Conservation (phyloP, 1,140 invertebrate species). For the Brachionus koreanus region DNA sequence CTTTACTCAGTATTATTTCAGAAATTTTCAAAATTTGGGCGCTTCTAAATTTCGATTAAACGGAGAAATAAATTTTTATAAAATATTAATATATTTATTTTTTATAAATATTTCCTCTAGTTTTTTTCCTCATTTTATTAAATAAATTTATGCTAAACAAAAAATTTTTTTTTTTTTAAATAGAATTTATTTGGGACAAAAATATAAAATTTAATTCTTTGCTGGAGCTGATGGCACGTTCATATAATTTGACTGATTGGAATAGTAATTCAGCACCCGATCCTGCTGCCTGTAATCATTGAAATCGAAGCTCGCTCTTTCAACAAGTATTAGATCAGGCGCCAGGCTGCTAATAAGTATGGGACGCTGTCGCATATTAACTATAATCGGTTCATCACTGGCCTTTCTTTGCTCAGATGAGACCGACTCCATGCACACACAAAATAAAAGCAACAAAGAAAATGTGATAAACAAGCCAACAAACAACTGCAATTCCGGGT, state of each 20-base stretch:
- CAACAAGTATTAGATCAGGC: not conserved
- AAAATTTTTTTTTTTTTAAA: not conserved
- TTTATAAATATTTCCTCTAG: too few species aligned
- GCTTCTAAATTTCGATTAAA: too few species aligned
- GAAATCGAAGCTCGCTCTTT: not conserved
- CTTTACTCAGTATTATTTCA: too few species aligned
- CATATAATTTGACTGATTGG: not conserved
- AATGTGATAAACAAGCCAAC: not conserved
- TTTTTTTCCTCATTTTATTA: too few species aligned
- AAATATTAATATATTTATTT: too few species aligned
- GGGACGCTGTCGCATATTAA: not conserved
- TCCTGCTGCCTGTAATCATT: slow-evolving; percentile 11
- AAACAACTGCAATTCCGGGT: not conserved
- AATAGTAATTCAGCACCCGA: not conserved
- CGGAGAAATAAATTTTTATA: too few species aligned
- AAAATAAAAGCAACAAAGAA: not conserved
- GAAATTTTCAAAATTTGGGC: too few species aligned
- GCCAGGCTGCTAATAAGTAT: not conserved
- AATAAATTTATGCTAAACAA: not conserved
- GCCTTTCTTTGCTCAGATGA: not conserved
- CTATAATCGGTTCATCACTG: not conserved
- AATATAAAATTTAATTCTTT: not conserved
- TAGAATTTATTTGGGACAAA: not conserved
- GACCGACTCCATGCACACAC: not conserved
- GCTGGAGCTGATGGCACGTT: not conserved